These are phyloP conservation scores for Acromyrmex heyeri DNA, from an alignment of 1,140 invertebrate species.

Conservation along the genomic window DNA sequence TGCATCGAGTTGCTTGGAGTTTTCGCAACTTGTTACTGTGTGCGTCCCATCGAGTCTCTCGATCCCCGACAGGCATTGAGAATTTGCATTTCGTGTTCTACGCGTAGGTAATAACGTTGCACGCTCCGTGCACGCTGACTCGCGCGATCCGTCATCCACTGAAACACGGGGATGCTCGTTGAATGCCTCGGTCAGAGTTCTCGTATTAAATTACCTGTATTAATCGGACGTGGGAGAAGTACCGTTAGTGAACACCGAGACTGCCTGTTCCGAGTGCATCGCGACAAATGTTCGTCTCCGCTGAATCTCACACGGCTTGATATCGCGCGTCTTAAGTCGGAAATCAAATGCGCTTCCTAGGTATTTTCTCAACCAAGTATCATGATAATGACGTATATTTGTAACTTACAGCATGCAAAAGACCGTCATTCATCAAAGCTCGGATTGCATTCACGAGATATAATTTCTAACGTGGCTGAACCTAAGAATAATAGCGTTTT, in stretches of 20 bases:
- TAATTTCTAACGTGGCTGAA: background rate
- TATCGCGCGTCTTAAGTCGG: slow-evolving; percentile 2
- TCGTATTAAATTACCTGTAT: slow-evolving; percentile 55
- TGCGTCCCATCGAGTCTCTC: slow-evolving; percentile 14
- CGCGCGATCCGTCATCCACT: slow-evolving; percentile 48
- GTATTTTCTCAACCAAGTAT: slow-evolving; percentile 16
- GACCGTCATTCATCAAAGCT: slow-evolving; percentile 18
- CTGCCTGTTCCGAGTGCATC: background rate
- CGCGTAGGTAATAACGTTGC: slow-evolving; percentile 19
- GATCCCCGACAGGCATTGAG: slow-evolving; percentile 44
- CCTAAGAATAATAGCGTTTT: background rate
- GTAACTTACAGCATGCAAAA: slow-evolving; percentile 1
- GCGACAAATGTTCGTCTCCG: slow-evolving; percentile 27
- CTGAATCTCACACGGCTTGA: background rate
- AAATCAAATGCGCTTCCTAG: slow-evolving; percentile 10
- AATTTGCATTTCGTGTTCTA: slow-evolving; percentile 64
- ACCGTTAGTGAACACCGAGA: slow-evolving; percentile 58
- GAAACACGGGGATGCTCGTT: slow-evolving; percentile 33
- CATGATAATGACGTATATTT: slow-evolving; percentile 32
- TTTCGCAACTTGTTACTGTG: slow-evolving; percentile 64
- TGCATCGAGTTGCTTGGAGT: slow-evolving; percentile 16
- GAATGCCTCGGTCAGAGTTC: slow-evolving; percentile 55
- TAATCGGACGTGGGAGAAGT: slow-evolving; percentile 60
- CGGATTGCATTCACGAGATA: background rate
- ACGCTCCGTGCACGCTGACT: background rate